Conservation (phyloP, 2,888 invertebrate genomes). For the Ypsolopha sequella region DNA sequence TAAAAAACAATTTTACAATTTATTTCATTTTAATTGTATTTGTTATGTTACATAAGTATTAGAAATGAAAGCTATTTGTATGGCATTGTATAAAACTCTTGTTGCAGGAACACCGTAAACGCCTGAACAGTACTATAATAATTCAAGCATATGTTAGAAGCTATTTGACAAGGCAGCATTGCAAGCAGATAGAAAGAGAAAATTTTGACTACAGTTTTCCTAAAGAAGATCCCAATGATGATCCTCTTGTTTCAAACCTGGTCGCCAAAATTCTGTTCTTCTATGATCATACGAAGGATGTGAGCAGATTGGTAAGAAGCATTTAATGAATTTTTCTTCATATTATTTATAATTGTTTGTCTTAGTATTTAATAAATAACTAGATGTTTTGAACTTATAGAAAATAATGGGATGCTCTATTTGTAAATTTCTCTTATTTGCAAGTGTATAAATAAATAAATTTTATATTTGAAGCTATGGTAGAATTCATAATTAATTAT, state of each 20-base stretch:
- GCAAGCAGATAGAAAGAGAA: constrained; percentile 75
- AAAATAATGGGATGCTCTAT: too few species aligned
- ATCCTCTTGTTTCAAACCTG: constrained; percentile 65
- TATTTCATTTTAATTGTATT: too few species aligned
- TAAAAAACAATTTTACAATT: too few species aligned
- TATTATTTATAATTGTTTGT: too few species aligned
- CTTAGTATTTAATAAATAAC: too few species aligned
- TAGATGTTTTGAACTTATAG: too few species aligned
- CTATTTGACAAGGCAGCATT: constrained; percentile 76
- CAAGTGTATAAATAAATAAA: too few species aligned
- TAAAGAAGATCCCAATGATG: constrained; percentile 48
- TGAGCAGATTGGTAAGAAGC: constrained; percentile 70
- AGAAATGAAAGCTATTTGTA: too few species aligned
- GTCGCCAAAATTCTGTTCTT: constrained; percentile 82
- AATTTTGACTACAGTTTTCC: constrained; percentile 77
- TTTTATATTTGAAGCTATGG: too few species aligned
- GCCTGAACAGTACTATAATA: constrained; percentile 81
- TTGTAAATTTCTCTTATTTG: too few species aligned
- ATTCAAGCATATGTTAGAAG: constrained; percentile 87
- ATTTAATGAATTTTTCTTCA: constrained; percentile 2
- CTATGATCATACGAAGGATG: constrained; percentile 76
- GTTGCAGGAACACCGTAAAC: constrained; percentile 75
- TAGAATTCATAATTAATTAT: too few species aligned
- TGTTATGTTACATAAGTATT: too few species aligned
- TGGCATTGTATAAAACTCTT: background rate